A percentile compares a stretch with the other conserved stretches of the same genome.
Conservation (phyloP, 2,888 invertebrate genomes). For the Sinelater perroti region DNA sequence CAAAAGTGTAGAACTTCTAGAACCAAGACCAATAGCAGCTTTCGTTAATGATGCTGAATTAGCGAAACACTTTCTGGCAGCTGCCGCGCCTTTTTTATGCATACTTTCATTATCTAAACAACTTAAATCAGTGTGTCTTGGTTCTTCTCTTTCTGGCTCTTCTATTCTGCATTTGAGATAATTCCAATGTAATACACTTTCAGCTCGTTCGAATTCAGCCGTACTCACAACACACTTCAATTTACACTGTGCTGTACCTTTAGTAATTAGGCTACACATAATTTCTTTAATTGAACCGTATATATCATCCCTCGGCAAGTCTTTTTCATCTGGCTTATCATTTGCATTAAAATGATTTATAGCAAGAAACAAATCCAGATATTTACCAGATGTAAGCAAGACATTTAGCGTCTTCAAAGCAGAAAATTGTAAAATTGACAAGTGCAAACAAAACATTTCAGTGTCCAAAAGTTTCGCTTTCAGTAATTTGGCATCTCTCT, state of each 20-base stretch:
- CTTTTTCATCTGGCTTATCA: constrained; percentile 20
- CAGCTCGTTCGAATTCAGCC: constrained; percentile 62
- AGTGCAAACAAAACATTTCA: constrained; percentile 61
- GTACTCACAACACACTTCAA: constrained; percentile 60
- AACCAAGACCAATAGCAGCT: not conserved
- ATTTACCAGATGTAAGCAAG: constrained; percentile 64
- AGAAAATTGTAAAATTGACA: constrained; percentile 65
- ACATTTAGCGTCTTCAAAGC: constrained; percentile 66
- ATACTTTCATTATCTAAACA: not conserved
- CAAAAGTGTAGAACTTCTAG: constrained; percentile 11
- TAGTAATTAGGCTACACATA: constrained; percentile 60
- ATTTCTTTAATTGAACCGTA: constrained; percentile 54
- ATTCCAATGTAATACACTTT: constrained; percentile 60
- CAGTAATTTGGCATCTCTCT: constrained; percentile 49
- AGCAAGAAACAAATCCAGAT: constrained; percentile 65
- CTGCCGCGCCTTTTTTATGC: constrained; percentile 2
- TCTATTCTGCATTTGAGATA: constrained; percentile 57
- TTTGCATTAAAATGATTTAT: constrained; percentile 54
- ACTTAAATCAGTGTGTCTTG: constrained; percentile 35
- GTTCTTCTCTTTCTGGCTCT: constrained; percentile 53
- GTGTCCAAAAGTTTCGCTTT: constrained; percentile 59
- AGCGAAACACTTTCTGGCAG: not conserved
- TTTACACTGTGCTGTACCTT: constrained; percentile 61
- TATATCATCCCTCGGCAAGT: constrained; percentile 35
- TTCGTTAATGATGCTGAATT: not conserved